phyloP scores from a whole-genome alignment of 2,888 invertebrate species.

The Acronicta alni region DNA sequence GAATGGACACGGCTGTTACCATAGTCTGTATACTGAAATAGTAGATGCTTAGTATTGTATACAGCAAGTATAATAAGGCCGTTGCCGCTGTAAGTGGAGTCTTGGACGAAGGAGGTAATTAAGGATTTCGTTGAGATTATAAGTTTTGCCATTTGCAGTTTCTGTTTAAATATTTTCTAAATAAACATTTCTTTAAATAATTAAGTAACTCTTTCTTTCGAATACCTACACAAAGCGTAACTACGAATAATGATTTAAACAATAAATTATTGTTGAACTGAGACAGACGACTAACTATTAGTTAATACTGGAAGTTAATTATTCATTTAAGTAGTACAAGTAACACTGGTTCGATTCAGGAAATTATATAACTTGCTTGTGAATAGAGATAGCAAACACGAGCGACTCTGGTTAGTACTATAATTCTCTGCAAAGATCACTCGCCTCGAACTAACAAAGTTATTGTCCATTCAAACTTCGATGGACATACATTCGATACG shows the following conservation, averaged over 20 bases:
- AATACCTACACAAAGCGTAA: neutral
- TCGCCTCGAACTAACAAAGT: constrained; percentile 70
- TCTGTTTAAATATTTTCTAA: neutral
- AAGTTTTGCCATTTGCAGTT: neutral
- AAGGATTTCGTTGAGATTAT: neutral
- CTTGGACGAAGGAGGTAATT: constrained; percentile 15
- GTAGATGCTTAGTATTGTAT: constrained; percentile 37
- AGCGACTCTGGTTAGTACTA: constrained; percentile 57
- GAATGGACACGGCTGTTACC: constrained; percentile 54
- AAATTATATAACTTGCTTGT: constrained; percentile 46
- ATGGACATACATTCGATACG: constrained; percentile 71
- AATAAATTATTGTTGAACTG: constrained; percentile 19
- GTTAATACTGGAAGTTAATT: constrained; percentile 28
- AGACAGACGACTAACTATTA: constrained; percentile 19
- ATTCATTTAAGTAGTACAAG: constrained; percentile 35
- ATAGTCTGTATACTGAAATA: constrained; percentile 36
- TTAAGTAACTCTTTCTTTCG: too few species aligned
- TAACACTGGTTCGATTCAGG: constrained; percentile 26
- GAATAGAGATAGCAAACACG: constrained; percentile 47
- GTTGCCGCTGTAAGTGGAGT: constrained; percentile 2
- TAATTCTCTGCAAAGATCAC: constrained; percentile 66
- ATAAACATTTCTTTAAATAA: too few species aligned
- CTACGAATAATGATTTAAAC: constrained; percentile 7
- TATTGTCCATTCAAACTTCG: constrained; percentile 75
- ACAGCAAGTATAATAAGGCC: constrained; percentile 25